Conservation (phyloP, 2,888 invertebrate genomes). For the Drosophila imparisetae region DNA sequence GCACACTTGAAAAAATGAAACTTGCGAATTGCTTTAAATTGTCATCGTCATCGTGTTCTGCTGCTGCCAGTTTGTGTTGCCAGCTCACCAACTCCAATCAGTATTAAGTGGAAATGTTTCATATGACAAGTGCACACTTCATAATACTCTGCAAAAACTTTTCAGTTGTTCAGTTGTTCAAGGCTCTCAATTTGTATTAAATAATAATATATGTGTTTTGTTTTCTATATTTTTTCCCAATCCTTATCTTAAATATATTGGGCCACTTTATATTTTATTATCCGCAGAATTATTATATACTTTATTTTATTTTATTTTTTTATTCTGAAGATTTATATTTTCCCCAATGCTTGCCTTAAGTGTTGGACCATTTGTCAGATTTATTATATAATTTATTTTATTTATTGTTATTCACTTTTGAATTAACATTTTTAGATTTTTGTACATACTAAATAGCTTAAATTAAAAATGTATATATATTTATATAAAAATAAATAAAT, state of each 20-base stretch:
- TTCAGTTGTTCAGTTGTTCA: not conserved
- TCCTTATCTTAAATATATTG: no score
- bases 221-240: not conserved
- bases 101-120: conserved; percentile 6
- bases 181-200: not conserved
- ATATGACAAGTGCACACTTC: not conserved
- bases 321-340: no score
- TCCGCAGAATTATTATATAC: no score
- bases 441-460: not conserved
- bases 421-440: not conserved
- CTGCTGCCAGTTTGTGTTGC: conserved; percentile 26
- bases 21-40: conserved; percentile 52
- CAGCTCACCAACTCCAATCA: conserved; percentile 11
- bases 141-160: conserved; percentile 10
- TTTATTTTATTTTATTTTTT: no score
- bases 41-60: conserved; percentile 45
- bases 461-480: not conserved
- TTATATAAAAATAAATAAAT: not conserved
- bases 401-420: not conserved
- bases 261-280: no score
- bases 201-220: not conserved
- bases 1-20: conserved; percentile 23
- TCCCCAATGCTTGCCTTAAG: no score
- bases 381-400: not conserved
- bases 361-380: no score